Conservation (phyloP, 2,888 invertebrate species). For the Uloborus plumipes region DNA sequence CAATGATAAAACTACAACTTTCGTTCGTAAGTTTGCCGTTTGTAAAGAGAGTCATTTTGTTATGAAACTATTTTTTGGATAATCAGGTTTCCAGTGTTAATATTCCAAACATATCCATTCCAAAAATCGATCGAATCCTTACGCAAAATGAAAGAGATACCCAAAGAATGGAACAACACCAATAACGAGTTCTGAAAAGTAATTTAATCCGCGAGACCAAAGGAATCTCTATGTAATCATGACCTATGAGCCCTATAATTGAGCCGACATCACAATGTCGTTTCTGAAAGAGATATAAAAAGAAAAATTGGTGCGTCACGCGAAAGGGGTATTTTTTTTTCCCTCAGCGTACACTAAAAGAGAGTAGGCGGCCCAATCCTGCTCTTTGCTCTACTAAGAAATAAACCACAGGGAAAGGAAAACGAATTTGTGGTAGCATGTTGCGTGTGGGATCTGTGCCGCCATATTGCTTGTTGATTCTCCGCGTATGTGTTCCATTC, state of each 20-base stretch:
- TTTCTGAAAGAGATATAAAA: slow-evolving; percentile 10
- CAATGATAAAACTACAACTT: too few relatives aligned
- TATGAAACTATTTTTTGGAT: too few relatives aligned
- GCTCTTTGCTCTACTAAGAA: too few relatives aligned
- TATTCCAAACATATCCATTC: too few relatives aligned
- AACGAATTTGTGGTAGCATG: slow-evolving; percentile 13
- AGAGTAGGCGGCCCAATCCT: too few relatives aligned
- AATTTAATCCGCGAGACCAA: slow-evolving; percentile 26
- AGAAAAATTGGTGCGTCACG: slow-evolving; percentile 26
- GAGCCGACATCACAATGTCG: slow-evolving; percentile 10
- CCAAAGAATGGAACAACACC: slow-evolving; percentile 2
- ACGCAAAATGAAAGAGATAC: too few relatives aligned
- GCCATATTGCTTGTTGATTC: slow-evolving; percentile 24
- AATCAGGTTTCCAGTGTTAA: too few relatives aligned
- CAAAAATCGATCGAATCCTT: too few relatives aligned
- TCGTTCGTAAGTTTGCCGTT: too few relatives aligned
- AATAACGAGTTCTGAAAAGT: slow-evolving; percentile 20
- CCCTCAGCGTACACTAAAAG: slow-evolving; percentile 1
- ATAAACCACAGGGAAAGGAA: too few relatives aligned
- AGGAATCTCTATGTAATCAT: slow-evolving; percentile 32
- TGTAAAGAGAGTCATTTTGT: too few relatives aligned
- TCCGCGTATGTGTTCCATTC: background rate
- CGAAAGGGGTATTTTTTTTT: slow-evolving; percentile 26
- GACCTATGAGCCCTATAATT: slow-evolving; percentile 46
- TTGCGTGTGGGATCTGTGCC: slow-evolving; percentile 19